These are phyloP conservation scores for Troides helena DNA, from an alignment of 2,888 invertebrate species.

Conservation along the genomic window DNA sequence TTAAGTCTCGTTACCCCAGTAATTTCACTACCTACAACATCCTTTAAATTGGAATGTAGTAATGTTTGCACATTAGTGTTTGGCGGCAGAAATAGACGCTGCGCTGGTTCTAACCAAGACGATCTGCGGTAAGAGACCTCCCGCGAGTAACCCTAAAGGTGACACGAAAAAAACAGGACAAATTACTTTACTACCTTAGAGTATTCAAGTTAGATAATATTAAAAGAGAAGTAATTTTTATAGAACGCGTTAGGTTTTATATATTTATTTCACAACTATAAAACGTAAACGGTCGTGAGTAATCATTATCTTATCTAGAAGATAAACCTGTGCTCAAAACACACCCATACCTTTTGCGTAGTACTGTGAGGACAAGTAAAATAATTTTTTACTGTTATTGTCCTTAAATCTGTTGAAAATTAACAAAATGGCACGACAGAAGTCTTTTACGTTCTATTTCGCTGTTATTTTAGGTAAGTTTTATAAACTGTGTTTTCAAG, in stretches of 20 bases:
- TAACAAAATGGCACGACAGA: slow-evolving; percentile 65
- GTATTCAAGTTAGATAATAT: not conserved
- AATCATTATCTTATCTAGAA: slow-evolving; percentile 68
- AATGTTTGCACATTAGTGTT: too few species aligned
- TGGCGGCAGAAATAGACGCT: too few species aligned
- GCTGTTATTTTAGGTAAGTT: slow-evolving; percentile 75
- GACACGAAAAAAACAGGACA: too few species aligned
- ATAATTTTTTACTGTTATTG: slow-evolving; percentile 30
- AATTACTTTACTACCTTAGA: not conserved
- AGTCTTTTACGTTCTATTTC: slow-evolving; percentile 72
- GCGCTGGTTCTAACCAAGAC: too few species aligned
- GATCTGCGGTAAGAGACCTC: too few species aligned
- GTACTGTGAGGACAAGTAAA: slow-evolving; percentile 42
- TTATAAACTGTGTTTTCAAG: not conserved
- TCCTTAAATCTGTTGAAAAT: slow-evolving; percentile 38
- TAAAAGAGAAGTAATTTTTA: not conserved
- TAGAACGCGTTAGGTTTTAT: not conserved
- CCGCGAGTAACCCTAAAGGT: too few species aligned
- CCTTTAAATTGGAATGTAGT: too few species aligned
- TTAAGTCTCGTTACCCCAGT: too few species aligned
- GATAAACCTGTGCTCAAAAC: slow-evolving; percentile 57
- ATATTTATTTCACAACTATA: slow-evolving; percentile 9
- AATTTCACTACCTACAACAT: too few species aligned
- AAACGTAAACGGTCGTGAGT: slow-evolving; percentile 44
- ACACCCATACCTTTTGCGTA: slow-evolving; percentile 50